Conservation (phyloP, 2,888 invertebrate genomes). For the Perdita meconis region DNA sequence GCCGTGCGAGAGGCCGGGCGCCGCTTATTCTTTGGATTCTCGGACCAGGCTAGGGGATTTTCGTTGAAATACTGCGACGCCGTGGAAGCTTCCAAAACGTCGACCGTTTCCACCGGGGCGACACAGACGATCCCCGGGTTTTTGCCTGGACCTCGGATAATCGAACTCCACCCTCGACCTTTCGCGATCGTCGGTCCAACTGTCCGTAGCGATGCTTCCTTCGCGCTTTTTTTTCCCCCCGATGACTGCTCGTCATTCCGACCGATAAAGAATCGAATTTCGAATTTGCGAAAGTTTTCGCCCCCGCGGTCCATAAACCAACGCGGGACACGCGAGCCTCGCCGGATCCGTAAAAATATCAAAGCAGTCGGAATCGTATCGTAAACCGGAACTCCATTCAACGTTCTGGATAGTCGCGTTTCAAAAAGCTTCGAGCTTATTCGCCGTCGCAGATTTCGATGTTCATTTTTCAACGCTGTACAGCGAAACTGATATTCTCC, state of each 20-base stretch:
- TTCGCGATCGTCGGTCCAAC: neutral
- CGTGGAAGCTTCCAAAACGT: slow-evolving; percentile 23
- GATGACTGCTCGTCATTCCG: too few relatives aligned
- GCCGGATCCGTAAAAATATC: neutral
- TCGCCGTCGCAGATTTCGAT: neutral
- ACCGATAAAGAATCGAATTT: too few relatives aligned
- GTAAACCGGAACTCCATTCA: neutral
- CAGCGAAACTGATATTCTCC: slow-evolving; percentile 13
- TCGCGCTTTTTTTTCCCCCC: too few relatives aligned
- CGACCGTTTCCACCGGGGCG: slow-evolving; percentile 27
- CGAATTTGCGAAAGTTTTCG: too few relatives aligned
- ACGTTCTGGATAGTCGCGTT: neutral
- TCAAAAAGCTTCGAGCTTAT: neutral
- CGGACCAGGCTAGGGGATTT: slow-evolving; percentile 22
- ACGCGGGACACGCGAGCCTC: neutral
- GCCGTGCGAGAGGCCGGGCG: slow-evolving; percentile 11
- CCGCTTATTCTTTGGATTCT: slow-evolving; percentile 32
- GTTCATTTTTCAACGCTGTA: neutral
- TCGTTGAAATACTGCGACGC: slow-evolving; percentile 34
- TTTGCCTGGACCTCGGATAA: slow-evolving; percentile 22
- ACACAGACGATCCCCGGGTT: slow-evolving; percentile 15
- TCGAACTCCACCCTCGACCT: slow-evolving; percentile 18
- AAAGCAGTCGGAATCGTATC: neutral
- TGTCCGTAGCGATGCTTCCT: neutral
- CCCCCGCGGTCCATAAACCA: too few relatives aligned